Percentiles rank a stretch among this genome's conserved stretches.
Evolutionary conservation across 2,888 invertebrate genomes (phyloP).

Genomic region (Pyrrhosoma nymphula): DNA sequence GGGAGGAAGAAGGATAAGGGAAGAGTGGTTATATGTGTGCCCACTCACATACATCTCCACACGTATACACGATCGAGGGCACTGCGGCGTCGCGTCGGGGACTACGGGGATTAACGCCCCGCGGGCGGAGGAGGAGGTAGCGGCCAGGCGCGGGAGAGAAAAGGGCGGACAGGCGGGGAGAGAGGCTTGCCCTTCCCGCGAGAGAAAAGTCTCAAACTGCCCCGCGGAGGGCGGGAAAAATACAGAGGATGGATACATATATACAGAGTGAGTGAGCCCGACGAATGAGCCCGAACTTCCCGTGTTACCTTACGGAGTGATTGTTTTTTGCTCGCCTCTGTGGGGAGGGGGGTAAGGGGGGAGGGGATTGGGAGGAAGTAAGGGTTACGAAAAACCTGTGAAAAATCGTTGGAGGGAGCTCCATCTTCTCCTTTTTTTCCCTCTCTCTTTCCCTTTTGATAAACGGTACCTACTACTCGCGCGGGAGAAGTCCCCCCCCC

Average conservation of each 20-base stretch:
- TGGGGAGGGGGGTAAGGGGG: background rate
- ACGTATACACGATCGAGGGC: background rate
- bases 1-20: background rate
- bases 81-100: slow-evolving; percentile 12
- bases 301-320: background rate
- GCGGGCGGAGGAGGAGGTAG: background rate
- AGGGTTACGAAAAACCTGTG: background rate
- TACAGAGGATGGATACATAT: background rate
- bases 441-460: background rate
- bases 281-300: background rate
- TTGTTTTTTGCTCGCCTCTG: background rate
- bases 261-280: background rate
- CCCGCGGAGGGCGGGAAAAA: background rate
- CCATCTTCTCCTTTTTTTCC: background rate
- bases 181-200: background rate
- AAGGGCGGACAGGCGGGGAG: background rate
- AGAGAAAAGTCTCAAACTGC: background rate
- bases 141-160: background rate
- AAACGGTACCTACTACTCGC: background rate
- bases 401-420: background rate
- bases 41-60: background rate
- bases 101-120: background rate
- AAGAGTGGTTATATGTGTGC: background rate
- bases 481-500: background rate
- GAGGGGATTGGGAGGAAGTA: background rate